phyloP scores from a whole-genome alignment of 2,113 vertebrate genomes.

The Opisthocomus hoazin region DNA sequence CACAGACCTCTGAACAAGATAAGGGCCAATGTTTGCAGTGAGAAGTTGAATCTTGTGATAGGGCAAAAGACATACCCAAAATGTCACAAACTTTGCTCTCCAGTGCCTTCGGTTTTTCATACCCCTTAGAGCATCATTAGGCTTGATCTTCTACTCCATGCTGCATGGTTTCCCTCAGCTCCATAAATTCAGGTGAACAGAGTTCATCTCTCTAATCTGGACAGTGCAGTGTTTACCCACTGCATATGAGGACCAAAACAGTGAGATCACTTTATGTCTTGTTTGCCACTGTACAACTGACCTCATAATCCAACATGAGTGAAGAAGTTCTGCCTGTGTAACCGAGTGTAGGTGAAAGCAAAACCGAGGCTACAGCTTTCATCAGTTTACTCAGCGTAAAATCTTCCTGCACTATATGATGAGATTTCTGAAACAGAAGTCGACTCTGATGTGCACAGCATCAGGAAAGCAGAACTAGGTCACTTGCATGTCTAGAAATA shows the following conservation, averaged over 20 bases:
- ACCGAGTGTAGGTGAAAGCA: neutral
- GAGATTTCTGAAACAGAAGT: neutral
- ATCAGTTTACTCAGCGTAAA: neutral
- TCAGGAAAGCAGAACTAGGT: conserved; percentile 56
- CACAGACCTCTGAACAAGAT: neutral
- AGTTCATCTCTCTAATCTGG: neutral
- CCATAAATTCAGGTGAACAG: neutral
- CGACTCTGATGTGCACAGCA: neutral
- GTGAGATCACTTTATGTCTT: neutral
- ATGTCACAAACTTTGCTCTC: neutral
- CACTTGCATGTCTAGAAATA: neutral
- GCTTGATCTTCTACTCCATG: neutral
- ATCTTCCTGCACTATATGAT: neutral
- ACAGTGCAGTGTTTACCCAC: neutral
- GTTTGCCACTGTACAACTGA: neutral
- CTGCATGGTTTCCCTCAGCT: neutral
- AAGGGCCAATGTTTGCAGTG: neutral
- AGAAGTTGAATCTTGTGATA: neutral
- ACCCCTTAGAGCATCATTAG: neutral
- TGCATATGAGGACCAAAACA: neutral
- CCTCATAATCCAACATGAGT: neutral
- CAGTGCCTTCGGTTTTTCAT: neutral
- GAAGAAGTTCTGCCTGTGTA: neutral
- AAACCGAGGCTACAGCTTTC: neutral
- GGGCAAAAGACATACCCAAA: neutral